A percentile compares a stretch with the other conserved stretches of the same genome.
phyloP scores from a whole-genome alignment of 2,888 invertebrate species.

The Drosophila kambysellisi region DNA sequence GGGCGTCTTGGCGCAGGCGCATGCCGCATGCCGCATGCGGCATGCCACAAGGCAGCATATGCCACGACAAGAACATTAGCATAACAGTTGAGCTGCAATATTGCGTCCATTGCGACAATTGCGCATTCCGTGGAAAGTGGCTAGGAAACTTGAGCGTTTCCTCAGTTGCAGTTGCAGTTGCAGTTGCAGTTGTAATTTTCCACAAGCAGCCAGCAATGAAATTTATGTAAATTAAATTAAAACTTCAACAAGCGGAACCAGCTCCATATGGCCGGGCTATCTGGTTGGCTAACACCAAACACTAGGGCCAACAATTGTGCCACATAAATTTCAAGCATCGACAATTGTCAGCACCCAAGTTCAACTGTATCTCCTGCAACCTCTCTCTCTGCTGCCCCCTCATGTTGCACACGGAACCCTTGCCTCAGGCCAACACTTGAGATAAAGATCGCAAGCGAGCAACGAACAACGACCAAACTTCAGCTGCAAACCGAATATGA shows the following conservation, averaged over 20 bases:
- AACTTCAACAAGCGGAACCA: constrained; percentile 82
- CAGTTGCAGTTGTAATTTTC: constrained; percentile 5
- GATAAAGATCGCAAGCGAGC: constrained; percentile 48
- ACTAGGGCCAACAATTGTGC: constrained; percentile 31
- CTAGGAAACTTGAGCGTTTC: constrained; percentile 32
- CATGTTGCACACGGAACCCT: constrained; percentile 34
- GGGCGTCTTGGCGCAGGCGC: constrained; percentile 41
- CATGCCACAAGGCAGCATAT: constrained; percentile 44
- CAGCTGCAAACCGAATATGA: constrained; percentile 10
- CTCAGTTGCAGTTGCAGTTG: constrained; percentile 12
- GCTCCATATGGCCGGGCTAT: constrained; percentile 55
- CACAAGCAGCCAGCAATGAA: constrained; percentile 70
- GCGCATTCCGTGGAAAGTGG: constrained; percentile 37
- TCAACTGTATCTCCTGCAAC: neutral
- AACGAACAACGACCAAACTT: neutral
- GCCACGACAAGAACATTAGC: constrained; percentile 49
- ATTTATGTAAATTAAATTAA: constrained; percentile 82
- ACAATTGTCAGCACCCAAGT: constrained; percentile 62
- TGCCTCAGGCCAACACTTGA: constrained; percentile 47
- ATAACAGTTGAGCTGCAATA: constrained; percentile 60
- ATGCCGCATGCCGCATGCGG: constrained; percentile 18
- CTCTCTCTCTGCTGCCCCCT: neutral
- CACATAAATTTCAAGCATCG: constrained; percentile 66
- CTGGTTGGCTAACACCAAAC: neutral
- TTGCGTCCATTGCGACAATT: constrained; percentile 57